phyloP scores from a whole-genome alignment of 1,140 invertebrate species.

The Stenopsyche tienmushanensis region DNA sequence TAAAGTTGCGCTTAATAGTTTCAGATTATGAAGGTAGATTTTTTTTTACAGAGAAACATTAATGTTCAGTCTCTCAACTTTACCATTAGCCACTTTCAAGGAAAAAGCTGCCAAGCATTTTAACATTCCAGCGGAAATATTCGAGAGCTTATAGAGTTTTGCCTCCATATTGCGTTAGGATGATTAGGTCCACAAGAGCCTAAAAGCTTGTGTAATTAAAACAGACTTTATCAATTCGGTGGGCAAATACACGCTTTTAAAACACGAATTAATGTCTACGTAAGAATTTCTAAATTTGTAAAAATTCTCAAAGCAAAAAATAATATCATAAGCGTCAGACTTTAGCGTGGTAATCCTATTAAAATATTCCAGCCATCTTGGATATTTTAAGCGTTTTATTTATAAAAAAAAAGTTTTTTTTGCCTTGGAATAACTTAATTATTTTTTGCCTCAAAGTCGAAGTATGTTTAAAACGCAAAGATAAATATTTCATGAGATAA shows the following conservation, averaged over 20 bases:
- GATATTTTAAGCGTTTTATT: too few relatives aligned
- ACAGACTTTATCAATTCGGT: background rate
- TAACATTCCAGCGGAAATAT: constrained; percentile 1
- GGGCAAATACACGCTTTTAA: background rate
- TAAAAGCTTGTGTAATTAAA: background rate
- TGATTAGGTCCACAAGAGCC: background rate
- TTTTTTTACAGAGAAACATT: background rate
- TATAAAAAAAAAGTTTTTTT: too few relatives aligned
- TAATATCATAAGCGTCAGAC: too few relatives aligned
- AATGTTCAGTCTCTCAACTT: background rate
- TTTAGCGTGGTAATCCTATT: too few relatives aligned
- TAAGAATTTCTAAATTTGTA: too few relatives aligned
- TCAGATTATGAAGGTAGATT: background rate
- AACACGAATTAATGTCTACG: too few relatives aligned
- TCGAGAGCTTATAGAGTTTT: background rate
- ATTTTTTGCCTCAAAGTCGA: too few relatives aligned
- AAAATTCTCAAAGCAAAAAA: too few relatives aligned
- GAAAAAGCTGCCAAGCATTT: background rate
- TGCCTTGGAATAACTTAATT: too few relatives aligned
- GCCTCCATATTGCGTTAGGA: background rate
- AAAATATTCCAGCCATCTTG: too few relatives aligned
- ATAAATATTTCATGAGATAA: too few relatives aligned
- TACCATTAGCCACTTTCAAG: background rate
- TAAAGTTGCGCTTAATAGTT: background rate
- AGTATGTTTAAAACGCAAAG: too few relatives aligned